phyloP scores from a whole-genome alignment of 2,113 vertebrate species.

The Asarcornis scutulata region DNA sequence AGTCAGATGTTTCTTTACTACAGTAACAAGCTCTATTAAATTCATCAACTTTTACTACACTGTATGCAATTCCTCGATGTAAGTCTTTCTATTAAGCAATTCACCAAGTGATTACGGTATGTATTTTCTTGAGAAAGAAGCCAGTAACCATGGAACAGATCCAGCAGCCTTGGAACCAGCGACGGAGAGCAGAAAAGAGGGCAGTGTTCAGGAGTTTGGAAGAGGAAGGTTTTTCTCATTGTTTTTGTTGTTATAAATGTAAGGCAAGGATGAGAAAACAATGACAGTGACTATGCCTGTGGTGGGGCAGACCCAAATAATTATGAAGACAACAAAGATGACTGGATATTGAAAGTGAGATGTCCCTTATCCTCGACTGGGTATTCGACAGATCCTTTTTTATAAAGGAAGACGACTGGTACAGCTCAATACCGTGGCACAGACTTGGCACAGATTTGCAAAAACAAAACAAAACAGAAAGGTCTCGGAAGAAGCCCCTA shows the following conservation, averaged over 20 bases:
- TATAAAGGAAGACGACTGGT: background rate
- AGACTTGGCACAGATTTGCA: background rate
- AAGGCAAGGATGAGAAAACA: background rate
- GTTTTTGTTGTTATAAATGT: background rate
- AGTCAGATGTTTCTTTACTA: background rate
- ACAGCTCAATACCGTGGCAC: background rate
- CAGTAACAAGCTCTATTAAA: background rate
- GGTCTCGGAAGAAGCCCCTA: background rate
- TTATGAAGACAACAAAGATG: background rate
- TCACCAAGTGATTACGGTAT: constrained; percentile 4
- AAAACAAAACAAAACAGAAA: background rate
- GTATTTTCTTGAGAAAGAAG: constrained; percentile 22
- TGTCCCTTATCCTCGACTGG: background rate
- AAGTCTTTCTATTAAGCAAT: constrained; percentile 23
- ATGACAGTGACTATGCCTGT: background rate
- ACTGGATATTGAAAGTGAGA: background rate
- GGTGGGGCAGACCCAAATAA: background rate
- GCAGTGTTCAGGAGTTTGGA: background rate
- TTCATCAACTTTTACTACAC: constrained; percentile 8
- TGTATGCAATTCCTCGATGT: background rate
- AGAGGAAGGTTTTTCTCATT: background rate
- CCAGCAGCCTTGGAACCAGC: constrained; percentile 20
- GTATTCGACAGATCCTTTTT: background rate
- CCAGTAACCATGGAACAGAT: background rate
- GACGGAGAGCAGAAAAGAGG: background rate